A percentile compares a stretch with the other conserved stretches of the same genome.
Conservation (phyloP, 37 sponge, comb jelly and placozoan species). For the Halichondria panicea region DNA sequence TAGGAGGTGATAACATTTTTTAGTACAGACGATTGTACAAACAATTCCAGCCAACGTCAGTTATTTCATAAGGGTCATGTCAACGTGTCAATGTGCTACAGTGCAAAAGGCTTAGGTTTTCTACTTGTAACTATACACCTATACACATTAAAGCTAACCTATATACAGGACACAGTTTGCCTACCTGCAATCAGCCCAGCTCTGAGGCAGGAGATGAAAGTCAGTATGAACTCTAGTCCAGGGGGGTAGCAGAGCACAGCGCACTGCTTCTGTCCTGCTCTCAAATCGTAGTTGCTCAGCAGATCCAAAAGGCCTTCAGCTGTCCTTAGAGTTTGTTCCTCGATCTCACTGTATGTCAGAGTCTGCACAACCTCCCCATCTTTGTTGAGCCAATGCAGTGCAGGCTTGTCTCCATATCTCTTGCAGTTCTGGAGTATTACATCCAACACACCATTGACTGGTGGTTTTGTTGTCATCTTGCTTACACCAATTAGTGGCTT, state of each 20-base stretch:
- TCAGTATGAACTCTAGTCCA: constrained; percentile 39
- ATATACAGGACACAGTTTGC: not conserved
- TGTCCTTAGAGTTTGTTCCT: not conserved
- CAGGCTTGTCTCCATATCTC: constrained; percentile 18
- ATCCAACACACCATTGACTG: not conserved
- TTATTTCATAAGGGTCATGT: no score
- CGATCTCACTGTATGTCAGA: constrained; percentile 21
- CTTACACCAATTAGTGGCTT: not conserved
- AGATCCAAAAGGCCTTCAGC: constrained; percentile 7
- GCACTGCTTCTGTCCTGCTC: constrained; percentile 11
- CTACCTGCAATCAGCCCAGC: constrained; percentile 44
- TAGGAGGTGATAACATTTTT: no score
- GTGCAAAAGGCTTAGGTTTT: no score
- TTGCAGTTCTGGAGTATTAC: constrained; percentile 12
- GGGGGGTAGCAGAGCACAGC: constrained; percentile 49
- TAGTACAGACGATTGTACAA: no score
- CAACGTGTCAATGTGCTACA: no score
- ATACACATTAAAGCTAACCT: no score
- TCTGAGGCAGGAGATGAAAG: constrained; percentile 41
- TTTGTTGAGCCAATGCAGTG: constrained; percentile 33
- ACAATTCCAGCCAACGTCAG: no score
- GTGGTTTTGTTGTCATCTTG: not conserved
- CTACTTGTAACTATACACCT: no score
- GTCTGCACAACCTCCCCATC: constrained; percentile 7
- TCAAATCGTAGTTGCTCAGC: not conserved